phyloP scores from a whole-genome alignment of 30 jellyfish, hydroid and myxozoan species.

The Chironex yamaguchii region DNA sequence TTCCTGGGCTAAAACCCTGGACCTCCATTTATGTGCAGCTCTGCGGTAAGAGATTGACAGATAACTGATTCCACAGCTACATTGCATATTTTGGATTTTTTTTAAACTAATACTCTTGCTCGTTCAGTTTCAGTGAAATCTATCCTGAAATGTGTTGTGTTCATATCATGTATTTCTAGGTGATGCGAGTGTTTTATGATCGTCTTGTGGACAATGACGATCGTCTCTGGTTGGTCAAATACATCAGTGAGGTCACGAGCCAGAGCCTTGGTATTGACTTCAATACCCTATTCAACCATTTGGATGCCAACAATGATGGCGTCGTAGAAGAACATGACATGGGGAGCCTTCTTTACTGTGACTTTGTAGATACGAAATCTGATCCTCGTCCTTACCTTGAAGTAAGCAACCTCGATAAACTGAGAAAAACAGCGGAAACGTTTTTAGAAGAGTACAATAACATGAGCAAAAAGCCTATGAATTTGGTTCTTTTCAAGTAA shows the following conservation, averaged over 20 bases:
- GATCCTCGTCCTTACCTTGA: constrained; percentile 97
- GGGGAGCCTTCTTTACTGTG: constrained; percentile 94
- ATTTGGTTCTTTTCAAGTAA: constrained; percentile 95
- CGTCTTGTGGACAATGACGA: constrained; percentile 96
- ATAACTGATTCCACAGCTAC: background rate
- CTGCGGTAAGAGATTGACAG: background rate
- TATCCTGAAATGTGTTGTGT: too few relatives aligned
- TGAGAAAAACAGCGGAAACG: constrained; percentile 87
- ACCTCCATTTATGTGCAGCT: background rate
- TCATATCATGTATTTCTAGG: constrained; percentile 69
- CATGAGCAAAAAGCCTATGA: constrained; percentile 99
- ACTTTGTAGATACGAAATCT: constrained; percentile 88
- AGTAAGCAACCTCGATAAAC: constrained; percentile 77
- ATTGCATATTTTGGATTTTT: background rate
- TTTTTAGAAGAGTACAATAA: constrained; percentile 93
- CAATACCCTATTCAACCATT: constrained; percentile 75
- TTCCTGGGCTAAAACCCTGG: too few relatives aligned
- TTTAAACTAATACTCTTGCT: too few relatives aligned
- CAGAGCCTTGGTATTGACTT: constrained; percentile 71
- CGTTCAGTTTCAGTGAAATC: too few relatives aligned
- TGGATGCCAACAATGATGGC: constrained; percentile 80
- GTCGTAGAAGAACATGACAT: constrained; percentile 81
- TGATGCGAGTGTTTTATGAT: constrained; percentile 93
- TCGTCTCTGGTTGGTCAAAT: constrained; percentile 85
- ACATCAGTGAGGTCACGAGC: constrained; percentile 76